A percentile compares a stretch with the other conserved stretches of the same genome.
Evolutionary conservation across 2,113 vertebrate genomes (phyloP).

Genomic region (Boulengeromyrus knoepffleri): DNA sequence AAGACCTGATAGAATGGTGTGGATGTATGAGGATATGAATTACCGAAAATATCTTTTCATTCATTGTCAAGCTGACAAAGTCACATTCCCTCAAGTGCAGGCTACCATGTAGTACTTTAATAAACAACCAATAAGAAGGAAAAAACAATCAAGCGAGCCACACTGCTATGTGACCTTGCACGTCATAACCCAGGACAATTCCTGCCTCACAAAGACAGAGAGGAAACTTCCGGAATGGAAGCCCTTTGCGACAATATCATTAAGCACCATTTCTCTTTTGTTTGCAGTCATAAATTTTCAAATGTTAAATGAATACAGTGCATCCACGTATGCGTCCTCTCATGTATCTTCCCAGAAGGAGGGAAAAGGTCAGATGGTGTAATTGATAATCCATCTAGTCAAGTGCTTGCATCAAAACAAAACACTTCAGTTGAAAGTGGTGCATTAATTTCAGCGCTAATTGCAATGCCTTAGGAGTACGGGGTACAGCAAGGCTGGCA

Average conservation of each 20-base stretch:
- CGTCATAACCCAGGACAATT: background rate
- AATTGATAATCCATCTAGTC: conserved; percentile 11
- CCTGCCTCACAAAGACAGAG: background rate
- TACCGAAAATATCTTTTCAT: background rate
- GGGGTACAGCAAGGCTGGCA: background rate
- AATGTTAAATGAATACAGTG: background rate
- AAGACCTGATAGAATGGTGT: background rate
- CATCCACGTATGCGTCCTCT: background rate
- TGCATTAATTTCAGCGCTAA: background rate
- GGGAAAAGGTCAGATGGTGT: background rate
- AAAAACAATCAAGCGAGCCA: background rate
- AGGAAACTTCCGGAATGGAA: background rate
- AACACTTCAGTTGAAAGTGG: background rate
- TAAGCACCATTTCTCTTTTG: background rate
- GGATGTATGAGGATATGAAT: background rate
- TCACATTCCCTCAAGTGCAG: background rate
- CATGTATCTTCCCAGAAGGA: background rate
- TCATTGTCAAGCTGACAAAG: background rate
- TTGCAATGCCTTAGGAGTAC: background rate
- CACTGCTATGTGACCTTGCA: background rate
- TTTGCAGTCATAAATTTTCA: conserved; percentile 1
- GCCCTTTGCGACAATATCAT: background rate
- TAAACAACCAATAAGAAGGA: background rate
- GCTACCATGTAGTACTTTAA: background rate
- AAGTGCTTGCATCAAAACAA: background rate